Evolutionary conservation across 2,888 invertebrate genomes (phyloP).

Genomic region (Tenthredo mesomela): DNA sequence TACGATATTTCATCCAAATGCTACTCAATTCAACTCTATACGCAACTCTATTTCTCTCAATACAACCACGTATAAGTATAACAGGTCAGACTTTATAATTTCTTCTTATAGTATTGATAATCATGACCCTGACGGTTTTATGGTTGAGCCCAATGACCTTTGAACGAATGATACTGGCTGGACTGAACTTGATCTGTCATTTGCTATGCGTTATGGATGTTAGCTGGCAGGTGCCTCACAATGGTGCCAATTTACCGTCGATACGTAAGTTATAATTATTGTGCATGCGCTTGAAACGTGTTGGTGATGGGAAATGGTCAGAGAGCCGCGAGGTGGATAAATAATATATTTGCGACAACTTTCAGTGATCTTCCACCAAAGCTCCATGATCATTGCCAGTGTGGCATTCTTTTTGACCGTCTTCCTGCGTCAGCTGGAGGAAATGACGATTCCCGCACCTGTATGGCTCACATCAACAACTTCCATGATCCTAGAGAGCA

Average conservation of each 20-base stretch:
- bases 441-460: constrained; percentile 63
- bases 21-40: not conserved
- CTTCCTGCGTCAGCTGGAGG: constrained; percentile 65
- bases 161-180: constrained; percentile 80
- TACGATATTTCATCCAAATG: not conserved
- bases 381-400: constrained; percentile 66
- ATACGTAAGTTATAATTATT: constrained; percentile 76
- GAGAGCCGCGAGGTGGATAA: too few species aligned
- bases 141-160: constrained; percentile 81
- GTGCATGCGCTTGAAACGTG: not conserved
- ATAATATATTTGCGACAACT: not conserved
- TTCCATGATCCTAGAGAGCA: constrained; percentile 64
- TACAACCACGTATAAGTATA: not conserved
- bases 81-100: not conserved
- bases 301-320: not conserved
- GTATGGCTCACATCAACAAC: constrained; percentile 63
- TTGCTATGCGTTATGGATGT: constrained; percentile 82
- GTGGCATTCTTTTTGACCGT: constrained; percentile 70
- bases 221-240: constrained; percentile 82
- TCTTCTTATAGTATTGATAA: constrained; percentile 77
- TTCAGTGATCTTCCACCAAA: constrained; percentile 69
- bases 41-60: not conserved
- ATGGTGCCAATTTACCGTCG: constrained; percentile 81
- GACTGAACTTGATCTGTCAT: constrained; percentile 83
- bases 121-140: constrained; percentile 81